Conservation (phyloP, 2,888 invertebrate genomes). For the Diloba caeruleocephala region DNA sequence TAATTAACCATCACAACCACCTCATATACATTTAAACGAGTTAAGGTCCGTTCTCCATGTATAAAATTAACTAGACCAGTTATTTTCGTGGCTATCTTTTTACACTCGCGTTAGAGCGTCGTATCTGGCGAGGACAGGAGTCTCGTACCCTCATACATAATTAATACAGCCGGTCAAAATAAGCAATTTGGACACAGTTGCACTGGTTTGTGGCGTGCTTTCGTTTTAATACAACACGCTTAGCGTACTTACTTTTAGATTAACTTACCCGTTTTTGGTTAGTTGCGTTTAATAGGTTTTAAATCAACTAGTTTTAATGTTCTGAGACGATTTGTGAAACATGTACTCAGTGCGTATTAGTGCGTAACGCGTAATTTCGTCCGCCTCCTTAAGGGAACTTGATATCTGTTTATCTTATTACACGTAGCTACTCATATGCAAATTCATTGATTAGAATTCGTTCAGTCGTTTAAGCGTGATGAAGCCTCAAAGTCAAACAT, state of each 20-base stretch:
- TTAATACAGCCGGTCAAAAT: constrained; percentile 82
- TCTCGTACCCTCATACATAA: constrained; percentile 79
- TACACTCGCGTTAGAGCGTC: constrained; percentile 58
- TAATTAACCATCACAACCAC: constrained; percentile 24
- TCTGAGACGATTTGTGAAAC: too few relatives aligned
- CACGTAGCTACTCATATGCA: too few relatives aligned
- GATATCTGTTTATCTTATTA: too few relatives aligned
- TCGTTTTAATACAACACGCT: constrained; percentile 76
- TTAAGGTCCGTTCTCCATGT: constrained; percentile 36
- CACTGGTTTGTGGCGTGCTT: constrained; percentile 81
- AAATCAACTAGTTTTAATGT: not conserved
- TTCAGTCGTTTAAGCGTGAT: too few relatives aligned
- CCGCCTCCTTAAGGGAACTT: too few relatives aligned
- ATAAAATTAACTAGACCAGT: constrained; percentile 58
- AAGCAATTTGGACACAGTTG: constrained; percentile 84
- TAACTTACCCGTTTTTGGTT: constrained; percentile 16
- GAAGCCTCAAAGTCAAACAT: too few relatives aligned
- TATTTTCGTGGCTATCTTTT: constrained; percentile 69
- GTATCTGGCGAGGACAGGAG: constrained; percentile 67
- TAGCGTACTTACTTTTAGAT: constrained; percentile 58
- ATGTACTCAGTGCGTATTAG: too few relatives aligned
- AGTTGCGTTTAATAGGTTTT: constrained; percentile 1
- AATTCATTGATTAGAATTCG: too few relatives aligned
- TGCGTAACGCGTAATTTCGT: too few relatives aligned
- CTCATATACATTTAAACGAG: constrained; percentile 48